A percentile compares a stretch with the other conserved stretches of the same genome.
Conservation (phyloP, 1,140 invertebrate genomes). For the Zaprionus lachaisei region DNA sequence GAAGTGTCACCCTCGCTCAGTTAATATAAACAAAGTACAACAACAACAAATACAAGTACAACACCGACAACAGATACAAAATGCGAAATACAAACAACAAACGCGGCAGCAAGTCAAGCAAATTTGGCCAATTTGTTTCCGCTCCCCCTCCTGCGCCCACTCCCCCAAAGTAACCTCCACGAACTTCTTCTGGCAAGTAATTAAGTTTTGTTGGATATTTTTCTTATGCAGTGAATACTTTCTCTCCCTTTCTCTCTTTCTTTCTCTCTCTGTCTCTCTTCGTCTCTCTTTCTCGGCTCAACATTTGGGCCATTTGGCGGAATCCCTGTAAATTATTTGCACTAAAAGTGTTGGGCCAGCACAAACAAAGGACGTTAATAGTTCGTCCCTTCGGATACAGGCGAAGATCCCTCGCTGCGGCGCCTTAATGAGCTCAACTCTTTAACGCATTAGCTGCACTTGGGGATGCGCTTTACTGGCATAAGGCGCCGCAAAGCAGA, state of each 20-base stretch:
- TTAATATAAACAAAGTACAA: conserved; percentile 77
- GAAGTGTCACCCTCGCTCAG: conserved; percentile 75
- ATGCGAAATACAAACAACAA: conserved; percentile 61
- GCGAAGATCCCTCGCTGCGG: conserved; percentile 15
- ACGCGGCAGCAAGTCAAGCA: conserved; percentile 74
- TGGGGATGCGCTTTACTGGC: conserved; percentile 51
- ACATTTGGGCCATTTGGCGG: conserved; percentile 35
- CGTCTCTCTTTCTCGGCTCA: conserved; percentile 16
- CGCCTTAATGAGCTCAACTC: conserved; percentile 67
- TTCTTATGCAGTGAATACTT: conserved; percentile 55
- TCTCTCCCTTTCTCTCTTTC: conserved; percentile 29
- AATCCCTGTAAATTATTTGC: conserved; percentile 66
- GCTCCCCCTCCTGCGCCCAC: conserved; percentile 2
- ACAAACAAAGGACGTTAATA: conserved; percentile 69
- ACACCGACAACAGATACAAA: conserved; percentile 42
- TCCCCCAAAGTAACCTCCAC: not conserved
- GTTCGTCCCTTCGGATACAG: conserved; percentile 31
- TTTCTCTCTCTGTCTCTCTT: not conserved
- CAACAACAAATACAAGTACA: conserved; percentile 52
- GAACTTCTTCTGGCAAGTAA: conserved; percentile 53
- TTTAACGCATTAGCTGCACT: conserved; percentile 70
- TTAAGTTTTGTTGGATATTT: conserved; percentile 80
- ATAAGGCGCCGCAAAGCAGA: conserved; percentile 39
- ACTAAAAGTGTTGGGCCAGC: conserved; percentile 41
- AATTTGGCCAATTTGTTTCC: conserved; percentile 78